Percentiles rank a stretch among this genome's conserved stretches.
Conservation (phyloP, 2,888 invertebrate genomes). For the Xiphydria camelus region DNA sequence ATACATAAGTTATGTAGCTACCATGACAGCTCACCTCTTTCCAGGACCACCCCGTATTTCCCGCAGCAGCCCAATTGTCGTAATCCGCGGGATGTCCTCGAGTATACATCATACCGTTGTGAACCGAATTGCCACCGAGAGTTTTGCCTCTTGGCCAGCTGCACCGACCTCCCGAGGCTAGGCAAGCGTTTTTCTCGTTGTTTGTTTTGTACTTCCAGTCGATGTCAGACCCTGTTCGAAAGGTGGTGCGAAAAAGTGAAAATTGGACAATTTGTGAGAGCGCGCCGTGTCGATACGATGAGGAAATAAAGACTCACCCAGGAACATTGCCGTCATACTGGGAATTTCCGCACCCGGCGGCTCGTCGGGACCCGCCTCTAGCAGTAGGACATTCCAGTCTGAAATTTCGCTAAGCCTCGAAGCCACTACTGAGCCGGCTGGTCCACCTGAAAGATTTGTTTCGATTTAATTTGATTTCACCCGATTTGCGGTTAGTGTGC, state of each 20-base stretch:
- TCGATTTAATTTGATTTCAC: too few relatives aligned
- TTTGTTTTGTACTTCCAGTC: slow-evolving; percentile 73
- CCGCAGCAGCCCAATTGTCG: slow-evolving; percentile 74
- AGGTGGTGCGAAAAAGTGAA: not conserved
- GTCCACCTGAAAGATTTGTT: slow-evolving; percentile 65
- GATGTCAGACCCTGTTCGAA: slow-evolving; percentile 58
- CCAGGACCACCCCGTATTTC: slow-evolving; percentile 79
- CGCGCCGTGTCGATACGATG: too few relatives aligned
- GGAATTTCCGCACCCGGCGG: slow-evolving; percentile 68
- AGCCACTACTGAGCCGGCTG: slow-evolving; percentile 69
- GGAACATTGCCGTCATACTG: slow-evolving; percentile 70
- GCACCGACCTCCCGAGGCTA: slow-evolving; percentile 59
- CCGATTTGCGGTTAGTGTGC: too few relatives aligned
- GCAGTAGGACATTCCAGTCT: slow-evolving; percentile 70
- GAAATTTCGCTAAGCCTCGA: slow-evolving; percentile 68
- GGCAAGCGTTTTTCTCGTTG: slow-evolving; percentile 67
- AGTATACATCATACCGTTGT: slow-evolving; percentile 86
- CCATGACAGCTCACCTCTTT: too few relatives aligned
- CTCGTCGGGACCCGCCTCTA: slow-evolving; percentile 75
- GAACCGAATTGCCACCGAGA: slow-evolving; percentile 71
- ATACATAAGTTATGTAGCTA: too few relatives aligned
- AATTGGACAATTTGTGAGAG: too few relatives aligned
- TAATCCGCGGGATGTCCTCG: slow-evolving; percentile 76
- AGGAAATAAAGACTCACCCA: too few relatives aligned
- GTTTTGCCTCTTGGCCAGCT: slow-evolving; percentile 74